Evolutionary conservation across 2,888 invertebrate species (phyloP).

Genomic region (Drosophila demipolita): DNA sequence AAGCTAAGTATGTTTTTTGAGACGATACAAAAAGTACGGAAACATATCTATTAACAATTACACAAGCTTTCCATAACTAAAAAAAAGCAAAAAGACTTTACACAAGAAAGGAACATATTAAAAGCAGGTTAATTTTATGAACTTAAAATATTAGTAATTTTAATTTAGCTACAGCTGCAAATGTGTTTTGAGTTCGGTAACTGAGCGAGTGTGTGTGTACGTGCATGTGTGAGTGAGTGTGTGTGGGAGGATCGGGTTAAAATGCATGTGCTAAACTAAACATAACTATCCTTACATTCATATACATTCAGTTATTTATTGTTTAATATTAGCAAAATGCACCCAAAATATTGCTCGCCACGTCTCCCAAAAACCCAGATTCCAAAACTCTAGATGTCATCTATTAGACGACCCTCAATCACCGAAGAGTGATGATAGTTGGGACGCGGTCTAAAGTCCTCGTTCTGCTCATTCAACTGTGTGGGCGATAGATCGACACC

Average conservation of each 20-base stretch:
- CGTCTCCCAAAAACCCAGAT: slow-evolving; percentile 39
- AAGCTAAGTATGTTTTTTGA: slow-evolving; percentile 49
- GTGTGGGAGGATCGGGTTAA: slow-evolving; percentile 46
- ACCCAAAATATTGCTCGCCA: slow-evolving; percentile 63
- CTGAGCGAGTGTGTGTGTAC: slow-evolving; percentile 14
- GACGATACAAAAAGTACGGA: slow-evolving; percentile 56
- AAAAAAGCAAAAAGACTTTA: slow-evolving; percentile 27
- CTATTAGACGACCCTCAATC: slow-evolving; percentile 87
- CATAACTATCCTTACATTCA: slow-evolving; percentile 36
- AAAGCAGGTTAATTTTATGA: slow-evolving; percentile 44
- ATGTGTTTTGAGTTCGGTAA: slow-evolving; percentile 34
- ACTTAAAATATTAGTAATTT: slow-evolving; percentile 45
- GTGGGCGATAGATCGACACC: slow-evolving; percentile 92
- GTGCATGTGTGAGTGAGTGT: slow-evolving; percentile 13
- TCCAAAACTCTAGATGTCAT: slow-evolving; percentile 72
- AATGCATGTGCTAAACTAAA: slow-evolving; percentile 61
- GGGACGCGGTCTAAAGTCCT: slow-evolving; percentile 96
- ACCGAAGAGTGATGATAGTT: slow-evolving; percentile 97
- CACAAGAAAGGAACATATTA: slow-evolving; percentile 61
- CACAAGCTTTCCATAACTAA: slow-evolving; percentile 49
- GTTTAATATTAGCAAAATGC: slow-evolving; percentile 51
- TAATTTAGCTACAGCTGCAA: slow-evolving; percentile 49
- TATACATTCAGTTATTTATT: slow-evolving; percentile 30
- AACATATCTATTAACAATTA: slow-evolving; percentile 73
- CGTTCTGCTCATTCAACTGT: slow-evolving; percentile 97